Evolutionary conservation across 2,797 vertebrate genomes (phyloP).

Genomic region (Arrhamphus sclerolepis): DNA sequence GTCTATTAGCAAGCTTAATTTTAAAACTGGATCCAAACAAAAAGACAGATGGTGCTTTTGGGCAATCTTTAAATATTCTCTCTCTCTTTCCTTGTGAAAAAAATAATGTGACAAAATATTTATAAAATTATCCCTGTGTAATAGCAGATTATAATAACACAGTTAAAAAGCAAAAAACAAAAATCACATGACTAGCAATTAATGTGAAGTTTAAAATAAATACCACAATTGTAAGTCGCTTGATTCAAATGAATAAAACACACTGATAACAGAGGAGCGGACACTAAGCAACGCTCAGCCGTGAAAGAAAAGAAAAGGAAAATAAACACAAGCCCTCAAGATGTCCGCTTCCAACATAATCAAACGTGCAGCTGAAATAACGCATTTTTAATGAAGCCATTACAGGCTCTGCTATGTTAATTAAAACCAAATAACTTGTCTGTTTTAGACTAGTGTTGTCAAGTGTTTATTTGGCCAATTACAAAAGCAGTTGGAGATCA

Average conservation of each 20-base stretch:
- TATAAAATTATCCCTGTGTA: slow-evolving; percentile 37
- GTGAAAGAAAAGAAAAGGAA: slow-evolving; percentile 70
- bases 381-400: slow-evolving; percentile 84
- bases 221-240: slow-evolving; percentile 60
- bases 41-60: slow-evolving; percentile 70
- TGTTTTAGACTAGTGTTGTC: slow-evolving; percentile 89
- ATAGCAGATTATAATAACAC: slow-evolving; percentile 36
- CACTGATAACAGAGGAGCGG: slow-evolving; percentile 62
- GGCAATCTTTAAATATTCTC: slow-evolving; percentile 63
- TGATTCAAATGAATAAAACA: slow-evolving; percentile 72
- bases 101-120: slow-evolving; percentile 40
- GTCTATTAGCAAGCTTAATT: slow-evolving; percentile 42
- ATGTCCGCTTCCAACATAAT: slow-evolving; percentile 76
- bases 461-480: slow-evolving; percentile 98
- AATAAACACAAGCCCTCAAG: slow-evolving; percentile 76
- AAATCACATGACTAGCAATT: slow-evolving; percentile 55
- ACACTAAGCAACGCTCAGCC: slow-evolving; percentile 55
- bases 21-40: slow-evolving; percentile 63
- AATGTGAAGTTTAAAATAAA: slow-evolving; percentile 72
- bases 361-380: slow-evolving; percentile 85
- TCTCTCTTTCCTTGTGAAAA: slow-evolving; percentile 51
- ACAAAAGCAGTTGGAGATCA: slow-evolving; percentile 99
- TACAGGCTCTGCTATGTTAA: slow-evolving; percentile 83
- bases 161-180: neutral
- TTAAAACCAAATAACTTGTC: slow-evolving; percentile 87